Base-by-base conservation (phyloP, 2,888 invertebrate species). In the Bruchidius siliquastri region DNA sequence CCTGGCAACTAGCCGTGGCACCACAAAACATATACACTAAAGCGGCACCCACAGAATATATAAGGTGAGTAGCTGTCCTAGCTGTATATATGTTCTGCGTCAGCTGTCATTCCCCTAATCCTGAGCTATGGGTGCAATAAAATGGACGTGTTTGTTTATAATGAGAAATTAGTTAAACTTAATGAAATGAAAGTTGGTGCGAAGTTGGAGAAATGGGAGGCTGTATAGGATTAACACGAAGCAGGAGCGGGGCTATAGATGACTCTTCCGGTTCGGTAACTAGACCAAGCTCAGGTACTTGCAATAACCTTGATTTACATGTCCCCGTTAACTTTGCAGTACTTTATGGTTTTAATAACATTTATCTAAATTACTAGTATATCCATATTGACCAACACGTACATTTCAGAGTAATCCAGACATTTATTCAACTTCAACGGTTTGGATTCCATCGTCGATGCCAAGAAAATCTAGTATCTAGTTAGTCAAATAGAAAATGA, bases 211-310 rank as follows among this genome's bases (percentile, higher is more conserved):
- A 88, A 88, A 95, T 95, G 95, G 95, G 95, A 87, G 94, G 95
- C 86, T 95, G 95, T 89, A 94, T 95, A 89, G 94, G 94, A 87
- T 91, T 93, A 87, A 92, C 92, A 86, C 92, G 94, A 87, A 91
- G 91, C 86, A 92, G 94, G 87, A 93, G 93, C 88, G 94, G 93
- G 86, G 93, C 93, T 81, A 92, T 93, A 85, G 92, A 92, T 86
- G 93, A 93, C 84, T 93, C 93, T 79, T 92, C 94, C 77, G 93
- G 92, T 82, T 93, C 93, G 84, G 91, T 92, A 84, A 93, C 94
- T 83, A 91, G 94, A 87, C 93, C 94, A 81, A 92, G 92, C 89
- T 93, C 94, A 89, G 94, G 94, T 94, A 89, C 86, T 73, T 72
- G 70, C 6, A 49, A 49, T 49, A 49, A 49, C 49, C 49, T 49